phyloP scores from a whole-genome alignment of 2,113 vertebrate species.

The Origma solitaria region DNA sequence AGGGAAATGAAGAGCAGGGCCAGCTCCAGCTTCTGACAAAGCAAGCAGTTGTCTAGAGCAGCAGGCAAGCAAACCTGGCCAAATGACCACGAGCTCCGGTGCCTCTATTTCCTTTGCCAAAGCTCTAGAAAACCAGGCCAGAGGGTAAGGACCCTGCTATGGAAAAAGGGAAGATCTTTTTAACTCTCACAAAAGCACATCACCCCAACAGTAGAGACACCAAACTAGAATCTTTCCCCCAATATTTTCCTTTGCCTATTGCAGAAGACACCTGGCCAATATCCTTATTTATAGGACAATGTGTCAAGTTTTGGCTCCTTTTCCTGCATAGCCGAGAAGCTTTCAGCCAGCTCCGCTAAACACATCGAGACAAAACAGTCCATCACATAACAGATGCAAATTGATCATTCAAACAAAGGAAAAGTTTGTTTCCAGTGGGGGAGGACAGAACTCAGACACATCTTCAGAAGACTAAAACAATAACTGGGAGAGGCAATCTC shows the following conservation, averaged over 20 bases:
- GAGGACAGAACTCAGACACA: conserved; percentile 1
- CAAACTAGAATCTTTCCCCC: not conserved
- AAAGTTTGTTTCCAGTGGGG: not conserved
- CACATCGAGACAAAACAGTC: not conserved
- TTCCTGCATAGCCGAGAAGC: not conserved
- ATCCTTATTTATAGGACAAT: not conserved
- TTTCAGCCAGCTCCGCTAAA: not conserved
- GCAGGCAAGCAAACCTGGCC: not conserved
- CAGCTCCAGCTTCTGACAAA: not conserved
- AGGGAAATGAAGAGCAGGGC: not conserved
- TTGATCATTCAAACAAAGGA: conserved; percentile 26
- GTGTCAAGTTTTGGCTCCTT: not conserved
- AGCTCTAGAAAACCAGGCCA: not conserved
- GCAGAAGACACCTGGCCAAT: not conserved
- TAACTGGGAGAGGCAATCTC: not conserved
- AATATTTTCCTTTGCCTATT: not conserved
- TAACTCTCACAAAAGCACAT: not conserved
- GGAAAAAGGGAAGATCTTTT: not conserved
- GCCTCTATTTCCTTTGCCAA: not conserved
- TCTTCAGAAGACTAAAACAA: conserved; percentile 9
- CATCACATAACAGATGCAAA: conserved; percentile 30
- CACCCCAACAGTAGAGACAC: not conserved
- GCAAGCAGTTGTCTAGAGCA: not conserved
- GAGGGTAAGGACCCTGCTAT: not conserved
- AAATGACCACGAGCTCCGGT: not conserved